Evolutionary conservation across 2,113 vertebrate genomes (phyloP).

Genomic region (Glaucidium brasilianum): DNA sequence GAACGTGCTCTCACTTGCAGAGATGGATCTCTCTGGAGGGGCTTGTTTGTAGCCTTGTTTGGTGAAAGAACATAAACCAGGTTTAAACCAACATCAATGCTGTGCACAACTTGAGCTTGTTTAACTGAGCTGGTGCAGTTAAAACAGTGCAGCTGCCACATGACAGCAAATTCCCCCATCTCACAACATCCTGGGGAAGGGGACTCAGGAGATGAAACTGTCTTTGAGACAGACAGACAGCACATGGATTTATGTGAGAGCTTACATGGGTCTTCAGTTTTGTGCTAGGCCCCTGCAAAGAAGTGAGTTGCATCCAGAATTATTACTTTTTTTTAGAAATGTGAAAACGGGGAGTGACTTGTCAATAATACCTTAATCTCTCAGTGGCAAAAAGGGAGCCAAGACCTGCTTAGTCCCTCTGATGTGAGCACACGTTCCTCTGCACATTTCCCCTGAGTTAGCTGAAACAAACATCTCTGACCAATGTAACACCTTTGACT

Average conservation of each 20-base stretch:
- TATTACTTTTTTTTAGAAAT: neutral
- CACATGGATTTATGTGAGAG: neutral
- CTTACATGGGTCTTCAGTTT: too few relatives aligned
- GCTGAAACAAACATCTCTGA: slow-evolving; percentile 11
- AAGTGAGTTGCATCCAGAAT: neutral
- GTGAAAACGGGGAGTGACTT: neutral
- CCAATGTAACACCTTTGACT: neutral
- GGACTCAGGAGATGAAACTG: neutral
- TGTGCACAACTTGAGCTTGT: neutral
- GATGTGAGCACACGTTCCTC: neutral
- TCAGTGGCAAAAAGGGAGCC: neutral
- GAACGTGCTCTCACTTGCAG: neutral
- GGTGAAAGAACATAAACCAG: neutral
- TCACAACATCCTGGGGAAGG: neutral
- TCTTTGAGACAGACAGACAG: neutral
- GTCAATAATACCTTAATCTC: neutral
- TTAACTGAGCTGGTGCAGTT: neutral
- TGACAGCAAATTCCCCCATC: neutral
- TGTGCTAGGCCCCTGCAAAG: neutral
- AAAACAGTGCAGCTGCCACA: neutral
- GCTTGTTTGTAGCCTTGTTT: neutral
- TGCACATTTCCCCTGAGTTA: neutral
- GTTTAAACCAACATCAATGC: neutral
- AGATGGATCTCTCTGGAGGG: neutral
- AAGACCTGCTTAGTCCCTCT: neutral